Percentiles rank a stretch among this genome's conserved stretches.
These are phyloP conservation scores for Callionymus lyra DNA, from an alignment of 2,113 vertebrate genomes.

Conservation along the genomic window DNA sequence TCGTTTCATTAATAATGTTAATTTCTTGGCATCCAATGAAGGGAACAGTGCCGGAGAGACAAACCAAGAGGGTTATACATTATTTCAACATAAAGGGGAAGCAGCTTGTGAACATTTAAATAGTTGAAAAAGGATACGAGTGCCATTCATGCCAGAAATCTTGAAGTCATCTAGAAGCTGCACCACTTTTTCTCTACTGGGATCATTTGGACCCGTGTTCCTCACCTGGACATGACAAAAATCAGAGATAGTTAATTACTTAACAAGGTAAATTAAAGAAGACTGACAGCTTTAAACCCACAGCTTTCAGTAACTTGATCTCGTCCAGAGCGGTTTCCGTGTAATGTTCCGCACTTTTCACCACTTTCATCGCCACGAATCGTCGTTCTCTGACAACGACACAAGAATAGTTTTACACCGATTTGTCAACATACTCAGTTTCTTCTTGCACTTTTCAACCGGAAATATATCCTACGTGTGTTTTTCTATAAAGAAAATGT, in stretches of 20 bases:
- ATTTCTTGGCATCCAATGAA: too few species aligned
- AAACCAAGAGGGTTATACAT: too few species aligned
- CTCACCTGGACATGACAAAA: constrained; percentile 74
- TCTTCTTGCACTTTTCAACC: too few species aligned
- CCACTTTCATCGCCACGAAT: constrained; percentile 98
- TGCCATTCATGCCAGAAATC: constrained; percentile 91
- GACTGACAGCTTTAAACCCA: constrained; percentile 48
- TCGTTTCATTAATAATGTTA: too few species aligned
- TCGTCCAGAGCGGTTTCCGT: constrained; percentile 96
- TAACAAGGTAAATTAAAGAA: not conserved
- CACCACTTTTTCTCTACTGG: constrained; percentile 86
- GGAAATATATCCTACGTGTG: too few species aligned
- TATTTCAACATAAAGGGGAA: too few species aligned
- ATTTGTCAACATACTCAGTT: too few species aligned
- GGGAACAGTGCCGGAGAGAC: too few species aligned
- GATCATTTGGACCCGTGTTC: constrained; percentile 82
- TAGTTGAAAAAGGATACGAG: constrained; percentile 78
- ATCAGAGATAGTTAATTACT: not conserved
- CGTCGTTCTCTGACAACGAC: constrained; percentile 73
- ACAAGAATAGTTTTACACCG: not conserved
- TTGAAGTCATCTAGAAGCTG: constrained; percentile 96
- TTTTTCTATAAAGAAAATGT: too few species aligned
- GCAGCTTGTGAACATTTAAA: too few species aligned
- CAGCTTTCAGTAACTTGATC: constrained; percentile 88
- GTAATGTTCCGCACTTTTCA: constrained; percentile 98